These are phyloP conservation scores for Otus scops DNA, from an alignment of 2,797 vertebrate species.

Conservation along the genomic window DNA sequence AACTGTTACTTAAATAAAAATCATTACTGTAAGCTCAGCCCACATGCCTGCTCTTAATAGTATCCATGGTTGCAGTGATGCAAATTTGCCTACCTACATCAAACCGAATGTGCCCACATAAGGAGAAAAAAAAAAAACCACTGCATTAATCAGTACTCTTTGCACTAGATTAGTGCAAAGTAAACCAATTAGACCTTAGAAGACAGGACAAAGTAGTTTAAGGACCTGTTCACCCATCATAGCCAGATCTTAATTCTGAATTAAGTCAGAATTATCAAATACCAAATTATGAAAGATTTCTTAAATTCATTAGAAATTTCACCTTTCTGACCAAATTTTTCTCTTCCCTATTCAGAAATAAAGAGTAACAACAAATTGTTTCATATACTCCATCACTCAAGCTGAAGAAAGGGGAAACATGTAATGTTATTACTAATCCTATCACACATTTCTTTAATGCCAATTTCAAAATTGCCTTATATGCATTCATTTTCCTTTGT, in stretches of 20 bases:
- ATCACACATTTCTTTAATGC: not conserved
- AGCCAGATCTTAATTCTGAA: not conserved
- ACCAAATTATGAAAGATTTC: not conserved
- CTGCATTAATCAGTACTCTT: slow-evolving; percentile 55
- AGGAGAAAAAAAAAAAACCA: slow-evolving; percentile 55
- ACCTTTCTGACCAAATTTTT: not conserved
- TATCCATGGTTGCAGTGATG: slow-evolving; percentile 82
- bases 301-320: not conserved
- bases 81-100: slow-evolving; percentile 75
- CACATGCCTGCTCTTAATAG: slow-evolving; percentile 72
- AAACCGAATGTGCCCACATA: slow-evolving; percentile 71
- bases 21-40: slow-evolving; percentile 64
- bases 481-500: slow-evolving; percentile 32
- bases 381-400: not conserved
- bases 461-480: not conserved
- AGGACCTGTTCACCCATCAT: not conserved
- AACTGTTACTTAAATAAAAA: slow-evolving; percentile 67
- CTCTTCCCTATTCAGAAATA: not conserved
- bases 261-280: not conserved
- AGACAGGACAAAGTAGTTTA: not conserved
- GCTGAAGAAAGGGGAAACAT: not conserved
- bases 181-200: slow-evolving; percentile 2
- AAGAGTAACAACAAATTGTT: not conserved
- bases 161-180: slow-evolving; percentile 23
- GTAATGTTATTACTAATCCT: not conserved